Evolutionary conservation across 2,113 vertebrate species (phyloP).

Genomic region (Holacanthus passer): DNA sequence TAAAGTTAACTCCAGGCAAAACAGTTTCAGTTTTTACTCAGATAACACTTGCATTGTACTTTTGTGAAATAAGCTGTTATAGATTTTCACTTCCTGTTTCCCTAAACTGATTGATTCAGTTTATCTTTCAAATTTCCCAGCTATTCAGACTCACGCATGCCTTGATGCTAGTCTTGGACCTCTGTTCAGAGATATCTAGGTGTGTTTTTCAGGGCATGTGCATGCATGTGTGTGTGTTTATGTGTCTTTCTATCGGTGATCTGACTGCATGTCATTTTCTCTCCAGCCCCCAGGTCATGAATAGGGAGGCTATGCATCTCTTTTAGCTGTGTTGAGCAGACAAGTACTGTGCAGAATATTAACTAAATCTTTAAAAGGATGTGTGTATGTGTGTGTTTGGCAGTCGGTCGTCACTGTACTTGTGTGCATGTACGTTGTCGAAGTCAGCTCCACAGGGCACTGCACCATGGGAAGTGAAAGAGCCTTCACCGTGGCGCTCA

Average conservation of each 20-base stretch:
- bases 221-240: slow-evolving; percentile 19
- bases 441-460: slow-evolving; percentile 68
- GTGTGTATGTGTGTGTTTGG: slow-evolving; percentile 10
- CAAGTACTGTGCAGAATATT: slow-evolving; percentile 76
- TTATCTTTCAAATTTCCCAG: not conserved
- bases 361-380: slow-evolving; percentile 62
- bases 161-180: slow-evolving; percentile 11
- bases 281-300: slow-evolving; percentile 64
- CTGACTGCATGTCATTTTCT: slow-evolving; percentile 46
- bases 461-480: slow-evolving; percentile 45
- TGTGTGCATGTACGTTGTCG: slow-evolving; percentile 28
- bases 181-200: slow-evolving; percentile 11
- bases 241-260: slow-evolving; percentile 33
- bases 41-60: not conserved
- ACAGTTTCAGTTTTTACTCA: not conserved
- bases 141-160: slow-evolving; percentile 2
- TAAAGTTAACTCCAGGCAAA: not conserved
- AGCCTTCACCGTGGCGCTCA: slow-evolving; percentile 52
- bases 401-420: slow-evolving; percentile 45
- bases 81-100: slow-evolving; percentile 23
- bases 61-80: not conserved
- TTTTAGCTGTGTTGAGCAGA: slow-evolving; percentile 79
- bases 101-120: slow-evolving; percentile 8
- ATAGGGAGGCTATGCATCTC: slow-evolving; percentile 73
- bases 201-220: slow-evolving; percentile 7